Evolutionary conservation across 2,113 vertebrate species (phyloP), one percentile per base, ranked within the genome.

Genomic region (Ptilonorhynchus violaceus): DNA sequence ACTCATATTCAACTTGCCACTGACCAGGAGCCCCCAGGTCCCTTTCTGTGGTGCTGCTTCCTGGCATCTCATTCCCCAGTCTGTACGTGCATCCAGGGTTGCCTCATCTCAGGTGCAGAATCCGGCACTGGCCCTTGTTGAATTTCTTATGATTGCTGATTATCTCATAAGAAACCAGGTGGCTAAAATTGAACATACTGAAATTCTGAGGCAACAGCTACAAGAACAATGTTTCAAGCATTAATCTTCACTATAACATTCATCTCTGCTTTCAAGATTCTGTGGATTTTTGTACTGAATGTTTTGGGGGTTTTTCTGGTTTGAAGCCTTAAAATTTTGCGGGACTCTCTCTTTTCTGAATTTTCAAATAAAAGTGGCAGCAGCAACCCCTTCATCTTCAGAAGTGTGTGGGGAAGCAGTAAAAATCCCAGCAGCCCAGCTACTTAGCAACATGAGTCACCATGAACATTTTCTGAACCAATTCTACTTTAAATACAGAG

Each of bases 21-120:
- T 0, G 2, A 25, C 11, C 62, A 59, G 52, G 20, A 35, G 1
- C 16, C 37, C 13, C 27, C 17, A 58, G 17, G 1, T 4, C 33
- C 46, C 37, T 69, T 60, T 52, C 37, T 4, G 3, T 1, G 4
- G 53, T 3, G 2, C 53, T 52, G 44, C 9, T 37, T 18, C 50
- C 31, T 31, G 37, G 11, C 10, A 0, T 12, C 44, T 60, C 13
- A 6, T 44, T 68, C 11, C 31, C 9, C 27, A 33, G 18, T 19
- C 18, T 33, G 39, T 28, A 6, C 28, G 12, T 28, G 28, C 12
- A 87, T 1, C 12, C 47, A 39, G 23, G 10, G 39, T 1, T 69
- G 7, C 15, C 11, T 14, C 27, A 69, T 12, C 10, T 8, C 46
- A 69, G 14, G 6, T 28, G 39, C 33, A 39, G 22, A 53, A 60